Evolutionary conservation across 2,888 invertebrate genomes (phyloP), one percentile per base, ranked within the genome.

Genomic region (Bimastos eiseni): DNA sequence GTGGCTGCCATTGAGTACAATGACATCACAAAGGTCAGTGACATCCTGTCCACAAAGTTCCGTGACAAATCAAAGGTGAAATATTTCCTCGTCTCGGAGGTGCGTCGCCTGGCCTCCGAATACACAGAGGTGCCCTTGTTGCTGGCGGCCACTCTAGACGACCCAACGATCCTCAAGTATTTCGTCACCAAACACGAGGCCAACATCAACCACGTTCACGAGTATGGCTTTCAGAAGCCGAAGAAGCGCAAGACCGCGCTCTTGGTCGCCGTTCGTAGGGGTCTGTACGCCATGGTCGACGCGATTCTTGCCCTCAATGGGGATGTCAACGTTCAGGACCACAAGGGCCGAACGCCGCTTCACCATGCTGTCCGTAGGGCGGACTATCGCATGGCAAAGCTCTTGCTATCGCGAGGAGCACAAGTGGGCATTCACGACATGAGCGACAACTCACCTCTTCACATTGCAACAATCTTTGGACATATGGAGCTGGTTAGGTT

Each of bases 381-480:
- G 6, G 92, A 93, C 90, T 93, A 92, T 90, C 55, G 93, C 38
- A 93, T 92, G 92, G 92, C 91, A 3, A 93, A 93, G 83, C 92
- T 92, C 91, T 84, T 93, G 19, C 88, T 92, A 11, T 90, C 91
- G 1, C 88, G 92, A n/a, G 93, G 93, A 11, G 93, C 93, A 6
- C 92, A 93, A 55, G 89, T 90, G 13, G 91, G 91, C 55, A 90
- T 92, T 15, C n/a, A 88, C 24, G 93, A 93, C 88, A 91, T 90
- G 49, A 70, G 38, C 83, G 92, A 91, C 19, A 92, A 93, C 89
- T 90, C 93, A 30, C 92, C 93, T 15, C 91, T 93, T 24, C 93
- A 93, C 49, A 90, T 92, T 17, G 93, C 93, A 21, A 92, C 93
- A 24, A 93, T 92, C 70, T 93, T 91, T 83, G 93, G 93, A 24